Percentiles rank a stretch among this genome's conserved stretches.
Conservation (phyloP, 30 jellyfish, hydroid and myxozoan species). For the Phacellophora camtschatica region DNA sequence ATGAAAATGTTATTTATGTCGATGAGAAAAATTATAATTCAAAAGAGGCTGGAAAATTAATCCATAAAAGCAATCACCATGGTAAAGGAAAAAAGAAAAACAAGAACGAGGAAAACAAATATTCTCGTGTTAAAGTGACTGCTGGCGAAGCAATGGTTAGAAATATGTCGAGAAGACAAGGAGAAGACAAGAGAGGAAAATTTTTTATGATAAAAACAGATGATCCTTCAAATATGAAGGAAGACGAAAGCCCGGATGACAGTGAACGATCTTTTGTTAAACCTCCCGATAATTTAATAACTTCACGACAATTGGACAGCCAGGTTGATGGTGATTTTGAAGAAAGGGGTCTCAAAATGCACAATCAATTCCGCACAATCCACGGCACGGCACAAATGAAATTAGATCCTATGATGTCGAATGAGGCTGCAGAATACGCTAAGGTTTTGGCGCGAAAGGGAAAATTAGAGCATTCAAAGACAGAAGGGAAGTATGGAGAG, state of each 20-base stretch:
- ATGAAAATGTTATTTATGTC: slow-evolving; percentile 18
- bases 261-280: slow-evolving; percentile 1
- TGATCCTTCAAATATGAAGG: neutral
- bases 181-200: neutral
- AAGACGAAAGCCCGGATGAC: neutral
- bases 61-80: neutral
- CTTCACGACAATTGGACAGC: neutral
- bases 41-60: slow-evolving; percentile 19
- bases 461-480: slow-evolving; percentile 28
- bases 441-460: slow-evolving; percentile 68
- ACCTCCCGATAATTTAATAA: neutral
- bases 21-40: slow-evolving; percentile 11
- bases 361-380: slow-evolving; percentile 69
- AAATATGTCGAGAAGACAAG: too few relatives aligned
- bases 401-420: slow-evolving; percentile 38
- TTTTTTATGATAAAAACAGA: neutral
- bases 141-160: too few relatives aligned
- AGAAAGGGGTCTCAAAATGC: slow-evolving; percentile 57
- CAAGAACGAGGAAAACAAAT: neutral
- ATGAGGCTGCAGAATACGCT: slow-evolving; percentile 78
- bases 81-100: neutral
- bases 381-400: slow-evolving; percentile 50
- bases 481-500: slow-evolving; percentile 74
- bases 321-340: slow-evolving; percentile 13
- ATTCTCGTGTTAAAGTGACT: too few relatives aligned